Evolutionary conservation across 2,797 vertebrate species (phyloP).

Genomic region (Poeciliopsis infans): DNA sequence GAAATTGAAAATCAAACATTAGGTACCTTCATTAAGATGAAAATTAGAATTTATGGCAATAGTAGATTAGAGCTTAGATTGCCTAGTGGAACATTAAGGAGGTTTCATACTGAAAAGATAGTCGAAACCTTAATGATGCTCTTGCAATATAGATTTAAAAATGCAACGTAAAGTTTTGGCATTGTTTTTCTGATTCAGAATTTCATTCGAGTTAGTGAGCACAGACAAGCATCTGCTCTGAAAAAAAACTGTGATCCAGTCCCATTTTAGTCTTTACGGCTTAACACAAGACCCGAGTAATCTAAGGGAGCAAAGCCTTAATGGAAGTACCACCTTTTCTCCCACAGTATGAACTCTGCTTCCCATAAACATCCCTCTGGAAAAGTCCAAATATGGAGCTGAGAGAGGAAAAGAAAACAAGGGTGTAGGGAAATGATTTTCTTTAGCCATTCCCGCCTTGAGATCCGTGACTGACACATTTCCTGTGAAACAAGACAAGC

Average conservation of each 20-base stretch:
- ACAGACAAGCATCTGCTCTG: not conserved
- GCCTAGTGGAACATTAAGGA: not conserved
- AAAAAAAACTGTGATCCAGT: constrained; percentile 32
- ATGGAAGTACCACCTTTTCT: constrained; percentile 47
- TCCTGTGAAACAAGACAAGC: constrained; percentile 63
- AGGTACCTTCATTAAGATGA: not conserved
- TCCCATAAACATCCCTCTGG: constrained; percentile 44
- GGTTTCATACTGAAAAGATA: not conserved
- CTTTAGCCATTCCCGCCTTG: constrained; percentile 48
- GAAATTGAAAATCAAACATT: not conserved
- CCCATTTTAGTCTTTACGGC: constrained; percentile 28
- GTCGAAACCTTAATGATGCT: not conserved
- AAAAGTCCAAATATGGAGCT: constrained; percentile 73
- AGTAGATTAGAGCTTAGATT: not conserved
- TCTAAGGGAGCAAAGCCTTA: constrained; percentile 50
- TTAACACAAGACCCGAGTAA: constrained; percentile 52
- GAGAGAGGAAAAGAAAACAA: constrained; percentile 27
- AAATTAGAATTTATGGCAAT: not conserved
- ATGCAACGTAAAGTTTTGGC: not conserved
- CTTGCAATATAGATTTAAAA: not conserved
- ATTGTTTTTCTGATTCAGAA: not conserved
- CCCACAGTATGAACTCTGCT: constrained; percentile 32
- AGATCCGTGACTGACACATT: constrained; percentile 72
- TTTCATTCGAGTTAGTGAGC: not conserved
- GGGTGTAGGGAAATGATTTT: constrained; percentile 21